phyloP scores from a whole-genome alignment of 2,888 invertebrate genomes.

The Terebella lapidaria region DNA sequence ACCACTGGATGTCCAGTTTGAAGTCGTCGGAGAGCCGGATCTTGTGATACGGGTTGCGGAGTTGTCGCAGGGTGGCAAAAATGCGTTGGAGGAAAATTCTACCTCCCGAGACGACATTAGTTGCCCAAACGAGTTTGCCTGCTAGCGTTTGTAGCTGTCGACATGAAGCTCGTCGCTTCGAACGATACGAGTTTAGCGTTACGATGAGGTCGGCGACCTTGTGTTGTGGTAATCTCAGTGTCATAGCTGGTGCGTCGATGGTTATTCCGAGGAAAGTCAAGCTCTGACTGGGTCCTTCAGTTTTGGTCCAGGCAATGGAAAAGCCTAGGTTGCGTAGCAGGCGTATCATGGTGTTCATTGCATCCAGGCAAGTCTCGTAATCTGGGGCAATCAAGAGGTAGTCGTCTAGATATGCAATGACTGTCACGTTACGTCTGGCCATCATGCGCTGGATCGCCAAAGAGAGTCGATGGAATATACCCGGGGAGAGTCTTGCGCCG shows the following conservation, averaged over 20 bases:
- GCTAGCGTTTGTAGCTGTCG: not conserved
- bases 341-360: not conserved
- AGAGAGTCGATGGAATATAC: conserved; percentile 9
- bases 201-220: not conserved
- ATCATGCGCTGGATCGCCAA: conserved; percentile 5
- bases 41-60: not conserved
- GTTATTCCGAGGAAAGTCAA: conserved; percentile 7
- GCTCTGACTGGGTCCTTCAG: not conserved
- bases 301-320: conserved; percentile 5
- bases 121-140: conserved; percentile 7
- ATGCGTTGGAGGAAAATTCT: conserved; percentile 3
- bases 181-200: not conserved
- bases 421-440: not conserved
- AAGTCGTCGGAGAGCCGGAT: not conserved
- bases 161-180: not conserved
- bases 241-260: not conserved
- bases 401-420: conserved; percentile 1
- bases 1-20: not conserved
- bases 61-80: not conserved
- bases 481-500: not conserved
- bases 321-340: conserved; percentile 4
- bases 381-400: not conserved
- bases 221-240: not conserved
- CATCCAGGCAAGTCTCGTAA: not conserved
- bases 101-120: not conserved